A percentile compares a stretch with the other conserved stretches of the same genome.
Evolutionary conservation across 2,797 vertebrate species (phyloP).

Genomic region (Onychomys torridus): DNA sequence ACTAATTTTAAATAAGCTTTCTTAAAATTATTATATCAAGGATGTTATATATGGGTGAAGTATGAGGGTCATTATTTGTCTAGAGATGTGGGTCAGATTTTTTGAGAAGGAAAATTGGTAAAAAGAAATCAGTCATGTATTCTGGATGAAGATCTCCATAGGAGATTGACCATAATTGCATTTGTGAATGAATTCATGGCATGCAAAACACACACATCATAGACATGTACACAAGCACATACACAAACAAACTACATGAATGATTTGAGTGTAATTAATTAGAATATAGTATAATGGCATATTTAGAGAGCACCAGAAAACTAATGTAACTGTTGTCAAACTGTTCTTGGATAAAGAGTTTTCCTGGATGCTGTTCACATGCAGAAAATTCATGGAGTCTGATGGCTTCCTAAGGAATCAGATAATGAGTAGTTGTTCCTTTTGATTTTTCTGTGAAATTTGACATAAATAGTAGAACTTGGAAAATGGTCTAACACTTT

Average conservation of each 20-base stretch:
- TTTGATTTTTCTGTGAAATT: neutral
- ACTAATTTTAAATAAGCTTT: neutral
- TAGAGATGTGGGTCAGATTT: neutral
- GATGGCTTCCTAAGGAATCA: neutral
- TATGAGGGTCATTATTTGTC: neutral
- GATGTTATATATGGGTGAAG: neutral
- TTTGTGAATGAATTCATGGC: neutral
- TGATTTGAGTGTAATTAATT: neutral
- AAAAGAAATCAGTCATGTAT: neutral
- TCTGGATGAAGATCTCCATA: neutral
- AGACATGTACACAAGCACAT: neutral
- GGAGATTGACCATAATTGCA: neutral
- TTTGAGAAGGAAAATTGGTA: neutral
- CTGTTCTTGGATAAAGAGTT: neutral
- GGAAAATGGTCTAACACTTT: neutral
- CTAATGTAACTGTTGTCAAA: neutral
- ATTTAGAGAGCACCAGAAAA: neutral
- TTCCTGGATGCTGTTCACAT: neutral
- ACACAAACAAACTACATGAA: neutral
- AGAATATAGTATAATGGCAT: neutral
- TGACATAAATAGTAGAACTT: neutral
- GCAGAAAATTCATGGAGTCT: neutral
- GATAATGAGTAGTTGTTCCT: neutral
- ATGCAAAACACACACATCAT: neutral
- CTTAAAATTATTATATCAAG: neutral